Evolutionary conservation across 2,888 invertebrate genomes (phyloP).

Genomic region (Horisme vitalbata): DNA sequence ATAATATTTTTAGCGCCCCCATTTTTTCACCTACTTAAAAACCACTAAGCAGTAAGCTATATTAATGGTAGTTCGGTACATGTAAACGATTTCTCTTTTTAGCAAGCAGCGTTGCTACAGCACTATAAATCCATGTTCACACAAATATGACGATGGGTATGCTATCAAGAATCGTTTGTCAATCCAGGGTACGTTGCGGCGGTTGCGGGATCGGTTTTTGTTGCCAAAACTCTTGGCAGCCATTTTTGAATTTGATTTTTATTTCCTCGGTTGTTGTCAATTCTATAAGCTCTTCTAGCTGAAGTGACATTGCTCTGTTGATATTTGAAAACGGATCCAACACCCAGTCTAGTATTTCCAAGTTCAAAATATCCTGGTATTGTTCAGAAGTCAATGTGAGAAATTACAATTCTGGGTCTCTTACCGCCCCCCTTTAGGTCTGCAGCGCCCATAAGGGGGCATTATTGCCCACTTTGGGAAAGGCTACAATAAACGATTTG

Average conservation of each 20-base stretch:
- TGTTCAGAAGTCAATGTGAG: too few relatives aligned
- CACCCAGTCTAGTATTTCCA: conserved; percentile 36
- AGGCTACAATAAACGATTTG: too few relatives aligned
- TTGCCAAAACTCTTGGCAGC: conserved; percentile 33
- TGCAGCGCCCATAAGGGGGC: too few relatives aligned
- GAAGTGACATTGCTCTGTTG: conserved; percentile 34
- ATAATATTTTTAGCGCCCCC: too few relatives aligned
- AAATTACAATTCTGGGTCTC: too few relatives aligned
- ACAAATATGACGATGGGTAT: conserved; percentile 19
- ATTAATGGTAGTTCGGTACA: too few relatives aligned
- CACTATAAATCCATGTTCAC: conserved; percentile 26
- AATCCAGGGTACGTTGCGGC: conserved; percentile 6
- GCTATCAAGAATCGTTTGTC: conserved; percentile 19
- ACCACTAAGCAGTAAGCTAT: too few relatives aligned
- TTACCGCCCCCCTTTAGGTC: too few relatives aligned
- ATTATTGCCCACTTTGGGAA: too few relatives aligned
- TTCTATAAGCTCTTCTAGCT: conserved; percentile 34
- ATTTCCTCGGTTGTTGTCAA: conserved; percentile 34
- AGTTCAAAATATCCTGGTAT: conserved; percentile 29
- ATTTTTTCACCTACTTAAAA: too few relatives aligned
- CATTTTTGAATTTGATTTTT: conserved; percentile 34
- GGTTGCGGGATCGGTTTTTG: conserved; percentile 26
- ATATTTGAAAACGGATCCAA: conserved; percentile 38
- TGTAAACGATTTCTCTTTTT: not conserved
- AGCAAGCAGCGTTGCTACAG: conserved; percentile 17